Evolutionary conservation across 2,113 vertebrate species (phyloP).

Genomic region (Equus przewalskii): DNA sequence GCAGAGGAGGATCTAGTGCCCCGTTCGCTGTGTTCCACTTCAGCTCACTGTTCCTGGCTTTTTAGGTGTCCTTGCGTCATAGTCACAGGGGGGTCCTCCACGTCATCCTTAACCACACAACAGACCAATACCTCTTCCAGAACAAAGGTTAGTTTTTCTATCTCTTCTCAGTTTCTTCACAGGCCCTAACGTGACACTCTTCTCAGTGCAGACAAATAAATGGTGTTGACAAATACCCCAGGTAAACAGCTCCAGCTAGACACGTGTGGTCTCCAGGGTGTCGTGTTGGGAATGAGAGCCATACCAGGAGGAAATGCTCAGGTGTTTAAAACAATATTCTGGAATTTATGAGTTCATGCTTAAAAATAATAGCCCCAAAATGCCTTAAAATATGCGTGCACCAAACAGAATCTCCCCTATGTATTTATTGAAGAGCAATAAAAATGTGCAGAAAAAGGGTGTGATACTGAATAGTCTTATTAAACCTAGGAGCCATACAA

Average conservation of each 20-base stretch:
- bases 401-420: constrained; percentile 64
- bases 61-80: accelerated
- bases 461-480: constrained; percentile 65
- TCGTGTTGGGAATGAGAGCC: background rate
- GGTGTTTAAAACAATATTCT: constrained; percentile 64
- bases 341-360: constrained; percentile 51
- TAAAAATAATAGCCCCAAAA: constrained; percentile 67
- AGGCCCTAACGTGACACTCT: background rate
- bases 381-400: constrained; percentile 17
- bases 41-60: accelerated
- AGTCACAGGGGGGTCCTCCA: accelerated
- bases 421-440: constrained; percentile 68
- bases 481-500: constrained; percentile 30
- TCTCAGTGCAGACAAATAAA: background rate
- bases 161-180: background rate
- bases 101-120: background rate
- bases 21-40: accelerated
- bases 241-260: background rate
- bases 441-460: constrained; percentile 57
- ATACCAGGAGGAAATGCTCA: constrained; percentile 32
- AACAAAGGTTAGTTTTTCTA: background rate
- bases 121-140: background rate
- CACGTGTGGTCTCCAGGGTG: background rate
- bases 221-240: background rate
- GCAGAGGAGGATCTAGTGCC: too few relatives aligned